Conservation (phyloP, 2,797 vertebrate genomes). For the Leuciscus waleckii region DNA sequence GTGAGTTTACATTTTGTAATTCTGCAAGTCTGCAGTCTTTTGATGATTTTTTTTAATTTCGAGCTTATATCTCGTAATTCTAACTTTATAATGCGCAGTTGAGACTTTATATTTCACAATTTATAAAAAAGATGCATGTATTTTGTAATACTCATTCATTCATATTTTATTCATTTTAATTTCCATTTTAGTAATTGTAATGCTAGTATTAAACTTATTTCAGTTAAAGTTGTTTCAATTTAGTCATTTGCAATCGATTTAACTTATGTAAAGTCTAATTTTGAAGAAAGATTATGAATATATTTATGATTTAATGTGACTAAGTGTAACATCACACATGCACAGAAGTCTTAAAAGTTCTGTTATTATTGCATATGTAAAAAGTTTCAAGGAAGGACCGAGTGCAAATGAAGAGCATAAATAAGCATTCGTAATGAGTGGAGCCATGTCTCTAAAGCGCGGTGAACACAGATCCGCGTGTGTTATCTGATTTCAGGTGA, state of each 20-base stretch:
- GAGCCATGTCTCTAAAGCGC: neutral
- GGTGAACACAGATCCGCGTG: neutral
- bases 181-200: neutral
- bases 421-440: neutral
- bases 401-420: conserved; percentile 18
- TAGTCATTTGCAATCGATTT: neutral
- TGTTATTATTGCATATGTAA: neutral
- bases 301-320: no score
- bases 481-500: conserved; percentile 47
- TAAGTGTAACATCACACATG: neutral
- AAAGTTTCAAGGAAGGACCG: neutral
- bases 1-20: no score
- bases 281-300: neutral
- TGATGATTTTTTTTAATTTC: no score
- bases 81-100: no score
- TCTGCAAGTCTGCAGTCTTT: no score
- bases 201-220: neutral
- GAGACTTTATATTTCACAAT: no score
- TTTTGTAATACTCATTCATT: no score
- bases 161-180: neutral
- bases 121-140: no score
- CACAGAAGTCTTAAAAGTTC: neutral
- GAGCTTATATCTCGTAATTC: no score
- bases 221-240: neutral
- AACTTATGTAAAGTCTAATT: neutral